Evolutionary conservation across 2,797 vertebrate genomes (phyloP), one percentile per base, ranked within the genome.

Genomic region (Delichon dasypus): DNA sequence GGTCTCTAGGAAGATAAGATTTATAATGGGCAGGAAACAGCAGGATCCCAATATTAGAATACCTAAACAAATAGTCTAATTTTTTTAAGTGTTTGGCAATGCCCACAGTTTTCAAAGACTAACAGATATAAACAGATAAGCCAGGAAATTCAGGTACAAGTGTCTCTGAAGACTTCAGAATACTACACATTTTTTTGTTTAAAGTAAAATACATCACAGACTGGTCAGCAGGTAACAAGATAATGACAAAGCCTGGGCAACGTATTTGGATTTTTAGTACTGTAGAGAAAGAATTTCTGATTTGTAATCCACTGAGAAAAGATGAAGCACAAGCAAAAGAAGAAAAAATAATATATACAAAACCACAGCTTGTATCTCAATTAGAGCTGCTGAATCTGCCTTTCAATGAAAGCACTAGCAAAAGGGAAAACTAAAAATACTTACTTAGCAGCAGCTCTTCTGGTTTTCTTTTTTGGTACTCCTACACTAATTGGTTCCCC

Each of bases 391-490:
- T 5, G 32, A 67, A 42, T 76, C 22, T 74, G 34, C 34, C 47
- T 77, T 88, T 71, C 61, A 6, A 14, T 51, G 40, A 85, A 64
- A 81, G 26, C 19, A 83, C 21, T 25, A 86, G 23, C 25, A 71
- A 83, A 78, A 88, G 10, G 13, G 27, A 74, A 88, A 87, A 74
- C 48, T 47, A 84, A 80, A 83, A 94, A 79, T 32, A 95, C 97
- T 98, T 98, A 98, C 96, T 99, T 98, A 84, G 97, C 92, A 61
- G 98, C 98, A 65, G 98, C 98, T 93, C 98, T 98, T 93, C 98
- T 97, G 79, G 97, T 97, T 97, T 96, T 98, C 84, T 92, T 98
- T 97, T 66, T 97, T 16, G 88, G 96, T 19, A 93, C 57, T 47
- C 64, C 97, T 85, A 94, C 60, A 72, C 60, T 60, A 74, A 96